Evolutionary conservation across 1,140 invertebrate species (phyloP).

Genomic region (Prorops nasuta): DNA sequence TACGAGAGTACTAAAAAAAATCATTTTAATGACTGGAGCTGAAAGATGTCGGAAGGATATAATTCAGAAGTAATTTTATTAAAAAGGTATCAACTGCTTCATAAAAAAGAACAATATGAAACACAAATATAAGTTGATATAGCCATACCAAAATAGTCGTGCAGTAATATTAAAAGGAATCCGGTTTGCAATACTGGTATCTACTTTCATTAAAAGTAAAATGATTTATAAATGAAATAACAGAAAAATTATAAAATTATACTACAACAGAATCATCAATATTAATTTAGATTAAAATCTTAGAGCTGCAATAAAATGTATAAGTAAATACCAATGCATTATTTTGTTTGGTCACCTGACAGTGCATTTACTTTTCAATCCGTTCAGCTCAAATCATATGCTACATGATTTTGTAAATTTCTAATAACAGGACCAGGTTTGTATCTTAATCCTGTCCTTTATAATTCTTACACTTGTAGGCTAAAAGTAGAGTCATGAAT

Average conservation of each 20-base stretch:
- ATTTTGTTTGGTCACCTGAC: too few species aligned
- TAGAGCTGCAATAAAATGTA: too few species aligned
- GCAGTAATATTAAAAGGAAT: too few species aligned
- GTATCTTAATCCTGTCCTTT: conserved; percentile 31
- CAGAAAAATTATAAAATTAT: too few species aligned
- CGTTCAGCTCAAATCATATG: conserved; percentile 32
- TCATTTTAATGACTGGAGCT: conserved; percentile 29
- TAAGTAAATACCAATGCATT: too few species aligned
- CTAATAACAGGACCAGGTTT: conserved; percentile 40
- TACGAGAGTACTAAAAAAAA: conserved; percentile 37
- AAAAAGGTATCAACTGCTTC: not conserved
- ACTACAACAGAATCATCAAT: too few species aligned
- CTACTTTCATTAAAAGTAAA: too few species aligned
- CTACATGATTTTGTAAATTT: conserved; percentile 29
- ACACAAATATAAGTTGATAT: too few species aligned
- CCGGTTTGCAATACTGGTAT: too few species aligned
- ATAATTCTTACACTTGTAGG: conserved; percentile 24
- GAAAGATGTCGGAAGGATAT: conserved; percentile 26
- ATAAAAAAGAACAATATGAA: not conserved
- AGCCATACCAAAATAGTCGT: too few species aligned
- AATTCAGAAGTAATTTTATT: not conserved
- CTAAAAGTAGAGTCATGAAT: conserved; percentile 23
- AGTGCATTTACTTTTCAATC: conserved; percentile 12
- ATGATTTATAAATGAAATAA: too few species aligned
- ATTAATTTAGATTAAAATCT: too few species aligned